Evolutionary conservation across 2,113 vertebrate species (phyloP).

Genomic region (Thryonomys swinderianus): DNA sequence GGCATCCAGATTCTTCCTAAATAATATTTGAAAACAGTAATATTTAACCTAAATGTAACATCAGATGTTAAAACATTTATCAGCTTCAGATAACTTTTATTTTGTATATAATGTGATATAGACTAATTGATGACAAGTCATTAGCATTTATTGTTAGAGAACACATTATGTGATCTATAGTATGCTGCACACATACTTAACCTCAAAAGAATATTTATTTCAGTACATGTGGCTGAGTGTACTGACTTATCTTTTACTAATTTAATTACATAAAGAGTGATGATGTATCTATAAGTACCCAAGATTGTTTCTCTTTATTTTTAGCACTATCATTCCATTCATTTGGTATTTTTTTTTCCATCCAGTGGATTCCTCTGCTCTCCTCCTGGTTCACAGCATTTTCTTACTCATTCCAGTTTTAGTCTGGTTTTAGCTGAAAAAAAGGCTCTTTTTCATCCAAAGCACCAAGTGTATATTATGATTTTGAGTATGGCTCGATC

Average conservation of each 20-base stretch:
- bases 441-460: not conserved
- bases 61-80: not conserved
- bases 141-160: slow-evolving; percentile 34
- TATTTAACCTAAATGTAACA: not conserved
- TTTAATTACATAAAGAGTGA: not conserved
- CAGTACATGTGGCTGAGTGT: not conserved
- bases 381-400: not conserved
- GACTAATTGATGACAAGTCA: slow-evolving; percentile 3
- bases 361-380: not conserved
- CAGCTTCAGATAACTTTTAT: not conserved
- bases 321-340: not conserved
- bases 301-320: not conserved
- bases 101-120: not conserved
- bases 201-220: not conserved
- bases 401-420: not conserved
- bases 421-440: not conserved
- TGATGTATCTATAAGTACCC: not conserved
- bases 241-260: not conserved
- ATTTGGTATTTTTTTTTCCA: not conserved
- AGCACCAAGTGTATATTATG: not conserved
- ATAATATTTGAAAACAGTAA: slow-evolving; percentile 3
- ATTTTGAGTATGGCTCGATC: not conserved
- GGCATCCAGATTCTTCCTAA: not conserved
- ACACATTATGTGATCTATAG: not conserved
- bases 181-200: not conserved